These are phyloP conservation scores for Hemistola chrysoprasaria DNA, from an alignment of 2,888 invertebrate genomes.

Conservation along the genomic window DNA sequence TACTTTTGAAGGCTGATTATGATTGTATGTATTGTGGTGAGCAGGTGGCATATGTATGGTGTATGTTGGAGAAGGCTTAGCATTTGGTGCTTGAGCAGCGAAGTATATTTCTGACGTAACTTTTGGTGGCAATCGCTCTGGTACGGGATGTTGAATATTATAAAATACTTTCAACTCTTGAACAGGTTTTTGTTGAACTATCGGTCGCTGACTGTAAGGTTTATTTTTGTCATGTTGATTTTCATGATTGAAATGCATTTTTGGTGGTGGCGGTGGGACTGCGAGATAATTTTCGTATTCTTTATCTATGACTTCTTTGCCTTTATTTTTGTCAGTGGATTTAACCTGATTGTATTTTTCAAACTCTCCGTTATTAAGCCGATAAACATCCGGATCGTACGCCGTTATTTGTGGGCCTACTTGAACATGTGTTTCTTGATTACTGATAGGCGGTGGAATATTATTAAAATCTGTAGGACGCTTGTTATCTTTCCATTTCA, in stretches of 20 bases:
- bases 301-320: conserved; percentile 65
- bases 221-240: conserved; percentile 46
- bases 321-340: conserved; percentile 51
- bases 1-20: conserved; percentile 23
- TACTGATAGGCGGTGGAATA: conserved; percentile 70
- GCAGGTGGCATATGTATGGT: conserved; percentile 64
- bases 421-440: conserved; percentile 72
- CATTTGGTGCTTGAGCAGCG: conserved; percentile 66
- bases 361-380: conserved; percentile 54
- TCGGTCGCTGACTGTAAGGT: conserved; percentile 60
- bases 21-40: conserved; percentile 40
- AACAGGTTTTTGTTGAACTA: conserved; percentile 67
- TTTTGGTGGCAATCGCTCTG: conserved; percentile 66
- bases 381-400: conserved; percentile 65
- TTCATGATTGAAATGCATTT: conserved; percentile 56
- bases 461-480: conserved; percentile 52
- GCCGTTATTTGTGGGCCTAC: conserved; percentile 72
- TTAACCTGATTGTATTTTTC: conserved; percentile 52
- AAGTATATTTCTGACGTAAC: conserved; percentile 78
- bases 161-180: conserved; percentile 74
- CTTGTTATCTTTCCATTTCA: conserved; percentile 64
- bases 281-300: conserved; percentile 76
- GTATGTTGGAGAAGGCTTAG: conserved; percentile 63
- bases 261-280: conserved; percentile 75
- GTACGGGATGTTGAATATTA: conserved; percentile 71